A percentile compares a stretch with the other conserved stretches of the same genome.
These are phyloP conservation scores for Dermolepida albohirtum DNA, from an alignment of 2,888 invertebrate genomes.

Conservation along the genomic window DNA sequence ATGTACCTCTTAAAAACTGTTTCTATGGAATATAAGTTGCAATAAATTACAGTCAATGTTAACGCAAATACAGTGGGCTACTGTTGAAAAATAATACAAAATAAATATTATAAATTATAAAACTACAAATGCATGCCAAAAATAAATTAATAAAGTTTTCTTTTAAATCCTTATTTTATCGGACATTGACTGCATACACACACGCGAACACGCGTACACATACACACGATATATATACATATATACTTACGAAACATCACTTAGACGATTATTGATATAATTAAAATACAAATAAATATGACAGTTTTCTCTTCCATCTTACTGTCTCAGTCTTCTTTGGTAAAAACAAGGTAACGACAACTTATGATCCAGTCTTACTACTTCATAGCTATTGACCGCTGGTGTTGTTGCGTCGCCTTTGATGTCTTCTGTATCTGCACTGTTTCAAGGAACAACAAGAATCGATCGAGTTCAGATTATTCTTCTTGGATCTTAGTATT, in stretches of 20 bases:
- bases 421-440: conserved; percentile 55
- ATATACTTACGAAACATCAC: conserved; percentile 20
- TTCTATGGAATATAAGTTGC: conserved; percentile 49
- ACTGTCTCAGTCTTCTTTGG: conserved; percentile 71
- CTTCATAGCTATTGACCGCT: conserved; percentile 53
- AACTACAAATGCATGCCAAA: no score
- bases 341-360: conserved; percentile 67
- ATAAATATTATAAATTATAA: no score
- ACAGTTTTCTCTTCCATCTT: conserved; percentile 54
- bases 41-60: conserved; percentile 46
- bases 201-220: no score
- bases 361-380: conserved; percentile 62
- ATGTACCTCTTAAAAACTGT: conserved; percentile 54
- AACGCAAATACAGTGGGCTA: background rate
- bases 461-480: conserved; percentile 13
- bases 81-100: background rate
- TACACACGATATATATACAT: no score
- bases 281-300: conserved; percentile 57
- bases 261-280: conserved; percentile 20
- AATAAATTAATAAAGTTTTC: no score
- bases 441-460: conserved; percentile 69
- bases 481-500: conserved; percentile 62
- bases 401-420: conserved; percentile 49
- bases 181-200: no score
- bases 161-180: no score